Percentiles rank a stretch among this genome's conserved stretches.
phyloP scores from a whole-genome alignment of 2,113 vertebrate genomes.

The Spea multiplicata region DNA sequence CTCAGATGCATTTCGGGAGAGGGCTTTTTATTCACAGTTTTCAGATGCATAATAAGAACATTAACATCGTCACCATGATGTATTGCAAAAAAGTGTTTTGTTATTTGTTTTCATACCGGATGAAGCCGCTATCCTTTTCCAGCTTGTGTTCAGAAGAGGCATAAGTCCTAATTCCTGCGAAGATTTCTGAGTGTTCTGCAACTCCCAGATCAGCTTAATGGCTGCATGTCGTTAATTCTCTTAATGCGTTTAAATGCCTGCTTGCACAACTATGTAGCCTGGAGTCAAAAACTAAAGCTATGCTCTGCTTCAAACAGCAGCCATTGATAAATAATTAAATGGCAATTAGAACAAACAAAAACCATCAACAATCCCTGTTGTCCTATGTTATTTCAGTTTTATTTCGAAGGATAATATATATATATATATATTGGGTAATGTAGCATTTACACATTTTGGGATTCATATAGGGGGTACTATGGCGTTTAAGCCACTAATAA shows the following conservation, averaged over 20 bases:
- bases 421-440: background rate
- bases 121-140: slow-evolving; percentile 1
- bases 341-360: slow-evolving; percentile 27
- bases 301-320: slow-evolving; percentile 26
- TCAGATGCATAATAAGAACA: slow-evolving; percentile 14
- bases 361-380: background rate
- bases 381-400: background rate
- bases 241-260: slow-evolving; percentile 20
- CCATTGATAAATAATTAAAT: slow-evolving; percentile 21
- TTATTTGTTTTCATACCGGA: slow-evolving; percentile 13
- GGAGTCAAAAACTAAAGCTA: slow-evolving; percentile 2
- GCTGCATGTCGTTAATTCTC: slow-evolving; percentile 24
- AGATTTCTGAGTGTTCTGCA: slow-evolving; percentile 11
- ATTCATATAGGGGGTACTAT: background rate
- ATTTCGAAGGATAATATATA: background rate
- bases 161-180: background rate
- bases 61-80: background rate
- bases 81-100: background rate
- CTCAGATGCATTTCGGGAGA: too few species aligned
- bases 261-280: slow-evolving; percentile 12
- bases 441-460: background rate
- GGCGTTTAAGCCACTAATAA: too few species aligned
- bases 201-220: slow-evolving; percentile 20
- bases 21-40: too few species aligned
- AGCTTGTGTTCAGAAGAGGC: background rate